Conservation (phyloP, 2,113 vertebrate species). For the Seriola aureovittata region DNA sequence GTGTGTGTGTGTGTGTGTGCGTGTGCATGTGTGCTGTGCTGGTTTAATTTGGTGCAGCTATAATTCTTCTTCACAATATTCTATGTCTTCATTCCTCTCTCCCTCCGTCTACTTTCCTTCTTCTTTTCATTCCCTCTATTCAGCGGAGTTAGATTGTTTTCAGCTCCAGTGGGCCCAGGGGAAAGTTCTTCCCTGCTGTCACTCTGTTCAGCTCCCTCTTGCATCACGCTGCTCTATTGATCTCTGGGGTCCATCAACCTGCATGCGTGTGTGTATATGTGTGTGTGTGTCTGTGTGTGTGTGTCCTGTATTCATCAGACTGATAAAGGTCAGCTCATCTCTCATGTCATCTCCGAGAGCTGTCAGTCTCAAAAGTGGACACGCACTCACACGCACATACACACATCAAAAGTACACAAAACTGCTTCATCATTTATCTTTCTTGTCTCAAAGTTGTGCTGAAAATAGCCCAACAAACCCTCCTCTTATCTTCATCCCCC, state of each 20-base stretch:
- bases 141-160: constrained; percentile 57
- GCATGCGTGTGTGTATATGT: constrained; percentile 17
- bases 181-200: constrained; percentile 59
- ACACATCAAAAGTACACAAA: background rate
- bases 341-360: constrained; percentile 30
- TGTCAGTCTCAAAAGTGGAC: constrained; percentile 34
- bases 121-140: constrained; percentile 34
- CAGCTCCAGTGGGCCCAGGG: constrained; percentile 41
- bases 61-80: constrained; percentile 20
- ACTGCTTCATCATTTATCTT: background rate
- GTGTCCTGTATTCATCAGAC: constrained; percentile 50
- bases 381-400: constrained; percentile 1
- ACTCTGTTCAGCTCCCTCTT: constrained; percentile 56
- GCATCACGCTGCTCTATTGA: constrained; percentile 67
- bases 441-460: background rate
- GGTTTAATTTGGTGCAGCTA: constrained; percentile 41
- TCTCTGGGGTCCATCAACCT: constrained; percentile 60
- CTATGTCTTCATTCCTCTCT: constrained; percentile 11
- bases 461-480: constrained; percentile 4
- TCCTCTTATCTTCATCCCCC: background rate
- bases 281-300: constrained; percentile 25
- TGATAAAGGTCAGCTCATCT: constrained; percentile 67
- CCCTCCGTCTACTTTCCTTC: background rate
- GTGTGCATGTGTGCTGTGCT: background rate
- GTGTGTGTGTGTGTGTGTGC: background rate